Percentiles rank a stretch among this genome's conserved stretches.
These are phyloP conservation scores for Danionella cerebrum DNA, from an alignment of 2,113 vertebrate genomes.

Conservation along the genomic window DNA sequence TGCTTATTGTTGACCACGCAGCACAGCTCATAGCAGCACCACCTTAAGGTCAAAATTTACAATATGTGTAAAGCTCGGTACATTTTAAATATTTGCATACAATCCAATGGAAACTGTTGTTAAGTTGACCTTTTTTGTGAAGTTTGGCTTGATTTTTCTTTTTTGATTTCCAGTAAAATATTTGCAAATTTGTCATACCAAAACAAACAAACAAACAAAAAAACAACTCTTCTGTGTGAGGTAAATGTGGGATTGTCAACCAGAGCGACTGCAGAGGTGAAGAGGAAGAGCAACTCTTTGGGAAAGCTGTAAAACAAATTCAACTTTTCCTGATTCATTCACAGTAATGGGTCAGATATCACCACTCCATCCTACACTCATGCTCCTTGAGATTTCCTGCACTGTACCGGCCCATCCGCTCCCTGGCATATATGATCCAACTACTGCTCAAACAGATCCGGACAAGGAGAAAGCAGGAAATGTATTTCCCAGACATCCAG, in stretches of 20 bases:
- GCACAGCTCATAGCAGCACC: too few relatives aligned
- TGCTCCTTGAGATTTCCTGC: conserved; percentile 28
- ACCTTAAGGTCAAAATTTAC: too few relatives aligned
- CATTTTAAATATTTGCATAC: too few relatives aligned
- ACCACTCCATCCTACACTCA: conserved; percentile 21
- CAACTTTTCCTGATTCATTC: conserved; percentile 11
- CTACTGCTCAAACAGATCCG: background rate
- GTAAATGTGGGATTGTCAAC: background rate
- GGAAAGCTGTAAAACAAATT: conserved; percentile 16
- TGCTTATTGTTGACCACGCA: too few relatives aligned
- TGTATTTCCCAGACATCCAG: conserved; percentile 26
- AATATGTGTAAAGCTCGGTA: too few relatives aligned
- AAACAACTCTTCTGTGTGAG: too few relatives aligned
- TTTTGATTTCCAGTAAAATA: too few relatives aligned
- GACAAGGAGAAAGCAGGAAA: conserved; percentile 31
- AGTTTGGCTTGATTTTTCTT: too few relatives aligned
- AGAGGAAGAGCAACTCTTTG: background rate
- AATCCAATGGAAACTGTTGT: too few relatives aligned
- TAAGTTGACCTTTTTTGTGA: too few relatives aligned
- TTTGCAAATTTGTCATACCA: too few relatives aligned
- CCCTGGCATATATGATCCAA: conserved; percentile 15
- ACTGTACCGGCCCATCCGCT: conserved; percentile 9
- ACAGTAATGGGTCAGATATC: background rate
- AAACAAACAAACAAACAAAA: too few relatives aligned
- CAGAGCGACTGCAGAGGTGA: background rate